These are phyloP conservation scores for Octodon degus DNA, from an alignment of 2,113 vertebrate species.

Conservation along the genomic window DNA sequence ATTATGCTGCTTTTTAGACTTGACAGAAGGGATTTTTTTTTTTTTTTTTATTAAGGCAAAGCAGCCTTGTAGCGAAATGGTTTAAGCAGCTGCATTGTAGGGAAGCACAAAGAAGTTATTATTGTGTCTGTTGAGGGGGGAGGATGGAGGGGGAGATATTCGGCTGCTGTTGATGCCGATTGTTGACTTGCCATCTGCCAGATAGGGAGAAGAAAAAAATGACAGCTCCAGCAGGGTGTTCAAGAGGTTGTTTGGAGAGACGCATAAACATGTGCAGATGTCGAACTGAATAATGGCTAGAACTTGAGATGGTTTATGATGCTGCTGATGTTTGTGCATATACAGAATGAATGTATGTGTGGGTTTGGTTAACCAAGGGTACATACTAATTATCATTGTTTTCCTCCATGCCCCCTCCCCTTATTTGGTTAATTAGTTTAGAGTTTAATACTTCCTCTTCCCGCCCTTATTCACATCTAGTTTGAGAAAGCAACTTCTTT, in stretches of 20 bases:
- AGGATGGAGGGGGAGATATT: slow-evolving; percentile 88
- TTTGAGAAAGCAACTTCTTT: slow-evolving; percentile 67
- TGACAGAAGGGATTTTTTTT: slow-evolving; percentile 91
- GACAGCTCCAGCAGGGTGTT: slow-evolving; percentile 92
- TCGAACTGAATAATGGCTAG: slow-evolving; percentile 93
- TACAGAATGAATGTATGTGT: slow-evolving; percentile 88
- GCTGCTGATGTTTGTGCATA: slow-evolving; percentile 91
- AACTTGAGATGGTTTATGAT: slow-evolving; percentile 93
- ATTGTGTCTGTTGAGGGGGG: slow-evolving; percentile 92
- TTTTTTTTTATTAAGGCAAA: slow-evolving; percentile 90
- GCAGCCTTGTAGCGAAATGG: slow-evolving; percentile 92
- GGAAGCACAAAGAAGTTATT: slow-evolving; percentile 96
- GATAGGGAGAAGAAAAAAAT: slow-evolving; percentile 94
- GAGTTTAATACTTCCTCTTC: slow-evolving; percentile 86
- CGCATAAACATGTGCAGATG: slow-evolving; percentile 97
- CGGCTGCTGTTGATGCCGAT: slow-evolving; percentile 94
- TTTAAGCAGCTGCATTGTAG: slow-evolving; percentile 95
- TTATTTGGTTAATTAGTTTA: slow-evolving; percentile 88
- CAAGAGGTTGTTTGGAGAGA: slow-evolving; percentile 92
- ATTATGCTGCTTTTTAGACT: slow-evolving; percentile 93
- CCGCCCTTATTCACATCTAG: slow-evolving; percentile 79
- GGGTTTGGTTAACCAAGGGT: slow-evolving; percentile 86
- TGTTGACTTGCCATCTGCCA: slow-evolving; percentile 99
- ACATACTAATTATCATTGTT: slow-evolving; percentile 89
- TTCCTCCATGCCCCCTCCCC: slow-evolving; percentile 79